phyloP scores from a whole-genome alignment of 2,113 vertebrate genomes.

The Dascyllus trimaculatus region DNA sequence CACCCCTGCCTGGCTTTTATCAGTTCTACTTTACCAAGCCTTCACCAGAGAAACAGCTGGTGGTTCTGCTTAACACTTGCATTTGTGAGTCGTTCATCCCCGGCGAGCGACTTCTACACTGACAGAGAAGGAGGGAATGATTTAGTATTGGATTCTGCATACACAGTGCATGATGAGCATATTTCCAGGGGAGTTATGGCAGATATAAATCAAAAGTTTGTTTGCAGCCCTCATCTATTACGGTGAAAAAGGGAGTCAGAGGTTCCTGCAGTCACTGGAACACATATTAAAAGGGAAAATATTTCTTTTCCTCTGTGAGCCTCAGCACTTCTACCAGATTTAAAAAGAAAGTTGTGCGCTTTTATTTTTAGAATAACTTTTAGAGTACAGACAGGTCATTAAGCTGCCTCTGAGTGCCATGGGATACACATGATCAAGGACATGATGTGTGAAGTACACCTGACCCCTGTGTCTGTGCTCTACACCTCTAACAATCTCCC shows the following conservation, averaged over 20 bases:
- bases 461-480: constrained; percentile 13
- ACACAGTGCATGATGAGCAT: constrained; percentile 54
- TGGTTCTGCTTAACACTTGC: constrained; percentile 57
- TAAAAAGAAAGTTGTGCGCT: constrained; percentile 8
- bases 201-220: constrained; percentile 71
- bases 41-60: constrained; percentile 62
- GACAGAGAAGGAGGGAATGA: constrained; percentile 53
- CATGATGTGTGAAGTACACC: constrained; percentile 36
- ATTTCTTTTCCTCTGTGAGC: constrained; percentile 20
- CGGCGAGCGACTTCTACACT: constrained; percentile 21
- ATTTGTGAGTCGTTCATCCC: constrained; percentile 53
- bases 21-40: constrained; percentile 29
- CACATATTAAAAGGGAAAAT: constrained; percentile 24
- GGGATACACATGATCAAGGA: constrained; percentile 27
- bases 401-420: constrained; percentile 4
- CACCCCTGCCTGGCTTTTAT: constrained; percentile 52
- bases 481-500: constrained; percentile 30
- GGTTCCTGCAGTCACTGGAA: constrained; percentile 8
- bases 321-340: background rate
- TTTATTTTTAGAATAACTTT: constrained; percentile 25
- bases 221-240: constrained; percentile 54
- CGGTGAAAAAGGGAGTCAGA: constrained; percentile 11
- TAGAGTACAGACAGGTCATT: constrained; percentile 30
- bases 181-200: constrained; percentile 65
- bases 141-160: constrained; percentile 66